Evolutionary conservation across 2,113 vertebrate genomes (phyloP), one percentile per base, ranked within the genome.

Genomic region (Corythornis cristatus): DNA sequence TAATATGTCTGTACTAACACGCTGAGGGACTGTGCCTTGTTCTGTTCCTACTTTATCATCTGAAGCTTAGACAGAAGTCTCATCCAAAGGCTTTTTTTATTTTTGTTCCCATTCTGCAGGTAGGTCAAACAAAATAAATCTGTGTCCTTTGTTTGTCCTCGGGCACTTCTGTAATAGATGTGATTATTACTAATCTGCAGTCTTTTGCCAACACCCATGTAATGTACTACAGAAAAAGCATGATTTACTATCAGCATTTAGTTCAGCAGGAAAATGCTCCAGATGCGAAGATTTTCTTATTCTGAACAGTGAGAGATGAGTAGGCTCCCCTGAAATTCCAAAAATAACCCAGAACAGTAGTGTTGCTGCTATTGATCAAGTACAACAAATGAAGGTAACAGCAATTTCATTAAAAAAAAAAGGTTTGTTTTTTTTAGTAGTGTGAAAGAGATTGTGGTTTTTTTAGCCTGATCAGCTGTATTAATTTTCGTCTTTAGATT

Each of bases 281-380:
- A 1, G 42, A 20, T 67, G 5, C 22, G 57, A 15, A 37, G 7
- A 25, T 74, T 81, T 82, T 45, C 6, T 22, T 71, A 37, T 66
- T 71, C 35, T 73, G n/a, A 11, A 5, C 67, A 48, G 33, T 13
- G 3, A 64, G 19, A 79, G 7, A 25, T 67, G 16, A 60, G 8
- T 37, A 20, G 25, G 11, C 8, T 73, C 8, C n/a, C 42, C 20
- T 61, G 35, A 57, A 15, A 73, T 40, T 8, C 20, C 64, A 79
- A 26, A 76, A 60, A 84, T 54, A 7, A 0, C 3, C 2, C 21
- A 5, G 50, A 72, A 9, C 12, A n/a, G 2, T 58, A 6, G 22
- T 28, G 8, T 79, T 88, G 21, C 37, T 83, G 13, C 8, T 57
- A 16, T 66, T 58, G 29, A 28, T 57, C 10, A 70, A 0, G 8